Evolutionary conservation across 2,888 invertebrate genomes (phyloP).

Genomic region (Drosophila anomalata): DNA sequence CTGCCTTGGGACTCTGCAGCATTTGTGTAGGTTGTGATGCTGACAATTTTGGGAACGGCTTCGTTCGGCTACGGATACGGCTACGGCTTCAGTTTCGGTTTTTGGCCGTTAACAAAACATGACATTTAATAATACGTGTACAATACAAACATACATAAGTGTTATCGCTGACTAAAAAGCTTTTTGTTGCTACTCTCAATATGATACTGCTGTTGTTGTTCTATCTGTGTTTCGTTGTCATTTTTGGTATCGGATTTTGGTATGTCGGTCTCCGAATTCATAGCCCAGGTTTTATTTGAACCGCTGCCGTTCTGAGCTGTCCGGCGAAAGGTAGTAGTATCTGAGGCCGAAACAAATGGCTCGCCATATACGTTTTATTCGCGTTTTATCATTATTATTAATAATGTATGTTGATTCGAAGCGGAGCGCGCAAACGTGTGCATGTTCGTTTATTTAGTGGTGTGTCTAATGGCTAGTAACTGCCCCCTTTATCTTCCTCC

Average conservation of each 20-base stretch:
- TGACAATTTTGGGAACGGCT: conserved; percentile 74
- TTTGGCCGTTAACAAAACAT: conserved; percentile 77
- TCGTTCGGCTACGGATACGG: conserved; percentile 50
- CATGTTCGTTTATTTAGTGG: conserved; percentile 62
- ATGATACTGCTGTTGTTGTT: conserved; percentile 31
- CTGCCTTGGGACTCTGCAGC: conserved; percentile 29
- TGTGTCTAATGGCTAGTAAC: conserved; percentile 71
- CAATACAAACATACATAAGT: conserved; percentile 74
- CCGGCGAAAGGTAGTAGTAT: conserved; percentile 23
- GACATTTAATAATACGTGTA: conserved; percentile 78
- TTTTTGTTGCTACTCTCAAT: conserved; percentile 70
- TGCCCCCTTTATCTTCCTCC: conserved; percentile 37
- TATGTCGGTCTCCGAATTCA: conserved; percentile 46
- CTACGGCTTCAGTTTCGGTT: conserved; percentile 47
- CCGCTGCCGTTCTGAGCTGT: conserved; percentile 38
- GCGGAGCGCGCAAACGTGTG: conserved; percentile 60
- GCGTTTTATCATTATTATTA: conserved; percentile 73
- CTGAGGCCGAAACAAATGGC: conserved; percentile 68
- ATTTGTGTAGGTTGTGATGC: conserved; percentile 69
- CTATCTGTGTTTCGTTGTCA: conserved; percentile 67
- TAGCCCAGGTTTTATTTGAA: conserved; percentile 29
- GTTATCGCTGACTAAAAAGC: conserved; percentile 79
- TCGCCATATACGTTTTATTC: conserved; percentile 58
- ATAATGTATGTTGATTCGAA: conserved; percentile 70
- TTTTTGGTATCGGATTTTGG: conserved; percentile 60